These are phyloP conservation scores for Xiphophorus birchmanni DNA, from an alignment of 2,797 vertebrate species.

Conservation along the genomic window DNA sequence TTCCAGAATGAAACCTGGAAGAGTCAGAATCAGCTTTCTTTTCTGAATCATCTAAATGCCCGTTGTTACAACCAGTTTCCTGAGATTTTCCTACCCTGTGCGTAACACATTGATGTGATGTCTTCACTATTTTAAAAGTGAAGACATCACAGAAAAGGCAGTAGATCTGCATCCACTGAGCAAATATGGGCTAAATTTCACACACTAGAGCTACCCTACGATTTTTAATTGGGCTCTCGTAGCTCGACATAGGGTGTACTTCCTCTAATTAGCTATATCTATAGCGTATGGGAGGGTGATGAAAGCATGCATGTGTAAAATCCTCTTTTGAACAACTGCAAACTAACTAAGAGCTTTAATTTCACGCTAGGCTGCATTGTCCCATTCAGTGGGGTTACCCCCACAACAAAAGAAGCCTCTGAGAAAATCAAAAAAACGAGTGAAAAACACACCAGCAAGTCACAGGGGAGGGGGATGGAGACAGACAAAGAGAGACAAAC, in stretches of 20 bases:
- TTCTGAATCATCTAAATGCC: constrained; percentile 60
- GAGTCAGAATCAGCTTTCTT: constrained; percentile 55
- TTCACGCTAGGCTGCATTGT: constrained; percentile 82
- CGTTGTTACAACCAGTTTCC: constrained; percentile 56
- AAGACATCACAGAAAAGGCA: constrained; percentile 63
- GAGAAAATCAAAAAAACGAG: constrained; percentile 74
- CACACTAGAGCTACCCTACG: constrained; percentile 60
- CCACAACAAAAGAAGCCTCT: constrained; percentile 67
- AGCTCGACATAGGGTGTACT: constrained; percentile 79
- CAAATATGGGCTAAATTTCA: constrained; percentile 66
- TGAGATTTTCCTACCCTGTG: constrained; percentile 49
- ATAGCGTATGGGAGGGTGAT: constrained; percentile 77
- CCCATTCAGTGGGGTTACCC: constrained; percentile 75
- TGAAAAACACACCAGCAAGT: constrained; percentile 67
- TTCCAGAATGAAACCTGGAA: constrained; percentile 64
- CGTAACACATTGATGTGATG: constrained; percentile 63
- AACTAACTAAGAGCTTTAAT: constrained; percentile 83
- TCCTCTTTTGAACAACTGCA: constrained; percentile 81
- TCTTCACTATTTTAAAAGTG: constrained; percentile 61
- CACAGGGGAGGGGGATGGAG: constrained; percentile 55
- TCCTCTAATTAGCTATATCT: constrained; percentile 82
- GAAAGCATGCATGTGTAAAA: constrained; percentile 83
- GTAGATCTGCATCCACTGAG: constrained; percentile 55
- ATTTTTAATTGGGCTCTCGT: constrained; percentile 78
- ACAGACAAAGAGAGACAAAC: constrained; percentile 48